Percentiles rank a stretch among this genome's conserved stretches.
phyloP scores from a whole-genome alignment of 2,888 invertebrate species.

The Antitype chi region DNA sequence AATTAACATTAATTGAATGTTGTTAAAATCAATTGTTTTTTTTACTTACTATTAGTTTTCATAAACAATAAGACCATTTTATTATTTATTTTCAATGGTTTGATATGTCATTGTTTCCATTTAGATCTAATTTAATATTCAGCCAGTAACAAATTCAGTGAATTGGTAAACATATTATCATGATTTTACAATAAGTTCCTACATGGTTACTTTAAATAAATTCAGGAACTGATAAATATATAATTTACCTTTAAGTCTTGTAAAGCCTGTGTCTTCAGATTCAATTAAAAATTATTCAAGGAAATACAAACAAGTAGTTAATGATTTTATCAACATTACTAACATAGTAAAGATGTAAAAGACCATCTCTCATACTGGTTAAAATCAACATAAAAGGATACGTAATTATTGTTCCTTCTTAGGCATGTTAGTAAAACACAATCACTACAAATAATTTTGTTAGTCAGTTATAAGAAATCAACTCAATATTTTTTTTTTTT shows the following conservation, averaged over 20 bases:
- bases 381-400: neutral
- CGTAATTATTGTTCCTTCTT: neutral
- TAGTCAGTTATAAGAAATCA: neutral
- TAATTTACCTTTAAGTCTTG: neutral
- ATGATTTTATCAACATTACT: neutral
- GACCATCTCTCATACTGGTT: neutral
- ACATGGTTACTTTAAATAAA: neutral
- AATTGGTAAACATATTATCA: neutral
- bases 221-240: neutral
- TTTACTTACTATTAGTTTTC: neutral
- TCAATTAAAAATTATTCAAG: neutral
- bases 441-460: neutral
- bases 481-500: neutral
- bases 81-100: neutral
- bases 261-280: neutral
- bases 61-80: neutral
- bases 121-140: no score
- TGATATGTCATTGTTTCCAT: neutral
- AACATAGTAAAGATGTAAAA: neutral
- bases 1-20: constrained; percentile 38
- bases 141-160: neutral
- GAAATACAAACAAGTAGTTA: neutral
- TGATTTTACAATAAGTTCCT: neutral
- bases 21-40: constrained; percentile 7
- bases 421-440: neutral